Percentiles rank a stretch among this genome's conserved stretches.
phyloP scores from a whole-genome alignment of 1,140 invertebrate species.

The Drosophila melanogaster region DNA sequence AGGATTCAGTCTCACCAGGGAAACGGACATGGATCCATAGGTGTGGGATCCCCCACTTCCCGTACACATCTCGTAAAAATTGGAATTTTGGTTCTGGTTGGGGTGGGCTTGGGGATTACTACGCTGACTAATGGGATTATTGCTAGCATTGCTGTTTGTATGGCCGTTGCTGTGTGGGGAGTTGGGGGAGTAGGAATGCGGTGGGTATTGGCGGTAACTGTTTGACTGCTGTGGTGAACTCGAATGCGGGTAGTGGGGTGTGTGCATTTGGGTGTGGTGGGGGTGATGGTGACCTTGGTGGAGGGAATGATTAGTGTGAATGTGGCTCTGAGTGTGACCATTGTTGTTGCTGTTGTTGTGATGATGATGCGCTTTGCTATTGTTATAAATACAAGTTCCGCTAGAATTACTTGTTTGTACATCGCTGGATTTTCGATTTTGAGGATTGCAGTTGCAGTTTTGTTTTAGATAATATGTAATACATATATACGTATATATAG shows the following conservation, averaged over 20 bases:
- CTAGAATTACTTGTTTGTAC: slow-evolving; percentile 84
- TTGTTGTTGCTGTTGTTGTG: slow-evolving; percentile 70
- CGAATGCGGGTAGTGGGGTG: slow-evolving; percentile 23
- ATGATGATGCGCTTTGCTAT: slow-evolving; percentile 78
- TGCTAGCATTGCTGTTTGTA: slow-evolving; percentile 39
- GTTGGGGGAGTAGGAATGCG: slow-evolving; percentile 9
- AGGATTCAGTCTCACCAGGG: slow-evolving; percentile 70
- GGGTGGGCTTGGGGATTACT: slow-evolving; percentile 14
- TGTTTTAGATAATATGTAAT: slow-evolving; percentile 77
- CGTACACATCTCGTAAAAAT: slow-evolving; percentile 60
- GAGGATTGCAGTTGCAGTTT: slow-evolving; percentile 62
- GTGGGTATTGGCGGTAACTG: slow-evolving; percentile 40
- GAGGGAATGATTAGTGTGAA: slow-evolving; percentile 33
- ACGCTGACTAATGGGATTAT: slow-evolving; percentile 27
- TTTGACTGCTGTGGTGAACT: slow-evolving; percentile 45
- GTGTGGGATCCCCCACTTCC: slow-evolving; percentile 31
- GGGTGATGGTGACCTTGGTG: slow-evolving; percentile 30
- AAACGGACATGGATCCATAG: slow-evolving; percentile 72
- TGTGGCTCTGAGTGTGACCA: slow-evolving; percentile 67
- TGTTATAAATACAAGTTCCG: slow-evolving; percentile 83
- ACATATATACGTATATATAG: slow-evolving; percentile 75
- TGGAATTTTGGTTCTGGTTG: slow-evolving; percentile 31
- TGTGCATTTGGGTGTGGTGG: slow-evolving; percentile 28
- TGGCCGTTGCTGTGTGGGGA: slow-evolving; percentile 49
- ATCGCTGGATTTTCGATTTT: slow-evolving; percentile 83